Evolutionary conservation across 2,888 invertebrate genomes (phyloP).

Genomic region (Dicyrtoma fusca): DNA sequence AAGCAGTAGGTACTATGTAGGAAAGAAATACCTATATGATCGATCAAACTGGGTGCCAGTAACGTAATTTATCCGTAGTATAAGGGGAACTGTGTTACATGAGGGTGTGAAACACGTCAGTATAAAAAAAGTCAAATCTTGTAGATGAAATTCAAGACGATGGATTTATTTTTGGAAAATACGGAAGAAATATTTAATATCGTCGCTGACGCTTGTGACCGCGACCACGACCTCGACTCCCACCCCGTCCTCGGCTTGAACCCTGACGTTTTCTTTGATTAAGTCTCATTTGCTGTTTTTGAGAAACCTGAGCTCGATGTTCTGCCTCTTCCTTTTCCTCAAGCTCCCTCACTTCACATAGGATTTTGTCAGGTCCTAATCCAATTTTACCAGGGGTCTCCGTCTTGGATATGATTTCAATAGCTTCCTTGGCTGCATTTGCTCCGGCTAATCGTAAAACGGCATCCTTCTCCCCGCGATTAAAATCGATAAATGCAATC

Average conservation of each 20-base stretch:
- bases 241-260: conserved; percentile 28
- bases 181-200: conserved; percentile 4
- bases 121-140: background rate
- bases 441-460: conserved; percentile 73
- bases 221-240: conserved; percentile 35
- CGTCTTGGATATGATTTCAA: conserved; percentile 41
- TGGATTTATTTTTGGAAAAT: too few relatives aligned
- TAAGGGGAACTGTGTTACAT: too few relatives aligned
- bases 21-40: too few relatives aligned
- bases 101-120: background rate
- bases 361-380: conserved; percentile 14
- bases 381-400: conserved; percentile 44
- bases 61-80: too few relatives aligned
- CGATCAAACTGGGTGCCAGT: too few relatives aligned
- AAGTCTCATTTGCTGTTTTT: conserved; percentile 21
- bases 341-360: conserved; percentile 62
- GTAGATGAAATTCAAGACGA: too few relatives aligned
- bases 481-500: conserved; percentile 76
- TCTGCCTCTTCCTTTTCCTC: conserved; percentile 74
- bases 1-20: too few relatives aligned
- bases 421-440: conserved; percentile 66
- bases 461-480: conserved; percentile 73
- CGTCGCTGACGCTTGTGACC: conserved; percentile 32
- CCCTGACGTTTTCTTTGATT: conserved; percentile 39
- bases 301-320: conserved; percentile 41